These are phyloP conservation scores for Stegastes partitus DNA, from an alignment of 2,113 vertebrate genomes.

Conservation along the genomic window DNA sequence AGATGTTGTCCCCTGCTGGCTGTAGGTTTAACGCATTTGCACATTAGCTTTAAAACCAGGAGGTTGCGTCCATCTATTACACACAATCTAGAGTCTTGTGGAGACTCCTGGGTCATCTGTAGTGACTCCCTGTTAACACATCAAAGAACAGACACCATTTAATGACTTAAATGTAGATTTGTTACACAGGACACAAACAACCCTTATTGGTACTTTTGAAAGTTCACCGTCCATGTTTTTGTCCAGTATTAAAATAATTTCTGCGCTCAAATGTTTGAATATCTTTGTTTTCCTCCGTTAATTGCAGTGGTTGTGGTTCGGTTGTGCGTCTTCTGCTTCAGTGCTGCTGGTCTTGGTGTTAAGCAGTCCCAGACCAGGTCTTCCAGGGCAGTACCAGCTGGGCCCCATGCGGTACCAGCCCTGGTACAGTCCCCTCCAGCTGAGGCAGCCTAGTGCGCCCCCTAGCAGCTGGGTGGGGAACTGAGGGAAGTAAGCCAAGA, in stretches of 20 bases:
- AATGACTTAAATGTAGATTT: too few species aligned
- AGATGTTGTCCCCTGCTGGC: too few species aligned
- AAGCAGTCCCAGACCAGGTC: constrained; percentile 89
- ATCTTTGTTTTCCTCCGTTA: background rate
- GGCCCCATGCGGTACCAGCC: constrained; percentile 88
- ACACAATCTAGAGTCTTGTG: too few species aligned
- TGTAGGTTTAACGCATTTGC: too few species aligned
- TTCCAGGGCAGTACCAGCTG: constrained; percentile 89
- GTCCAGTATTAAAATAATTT: background rate
- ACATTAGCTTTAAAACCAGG: too few species aligned
- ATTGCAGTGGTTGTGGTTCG: background rate
- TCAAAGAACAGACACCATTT: too few species aligned
- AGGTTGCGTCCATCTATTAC: too few species aligned
- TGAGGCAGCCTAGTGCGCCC: constrained; percentile 88
- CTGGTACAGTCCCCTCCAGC: constrained; percentile 92
- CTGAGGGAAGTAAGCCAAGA: constrained; percentile 89
- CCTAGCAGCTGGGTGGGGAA: constrained; percentile 90
- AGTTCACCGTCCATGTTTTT: background rate
- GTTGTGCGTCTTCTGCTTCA: constrained; percentile 18
- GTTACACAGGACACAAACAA: too few species aligned
- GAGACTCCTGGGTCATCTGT: too few species aligned
- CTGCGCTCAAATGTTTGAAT: background rate
- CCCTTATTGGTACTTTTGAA: too few species aligned
- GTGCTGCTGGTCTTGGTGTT: constrained; percentile 64
- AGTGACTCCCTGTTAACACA: too few species aligned